Percentiles rank a stretch among this genome's conserved stretches.
These are phyloP conservation scores for Spodoptera littoralis DNA, from an alignment of 2,888 invertebrate genomes.

Conservation along the genomic window DNA sequence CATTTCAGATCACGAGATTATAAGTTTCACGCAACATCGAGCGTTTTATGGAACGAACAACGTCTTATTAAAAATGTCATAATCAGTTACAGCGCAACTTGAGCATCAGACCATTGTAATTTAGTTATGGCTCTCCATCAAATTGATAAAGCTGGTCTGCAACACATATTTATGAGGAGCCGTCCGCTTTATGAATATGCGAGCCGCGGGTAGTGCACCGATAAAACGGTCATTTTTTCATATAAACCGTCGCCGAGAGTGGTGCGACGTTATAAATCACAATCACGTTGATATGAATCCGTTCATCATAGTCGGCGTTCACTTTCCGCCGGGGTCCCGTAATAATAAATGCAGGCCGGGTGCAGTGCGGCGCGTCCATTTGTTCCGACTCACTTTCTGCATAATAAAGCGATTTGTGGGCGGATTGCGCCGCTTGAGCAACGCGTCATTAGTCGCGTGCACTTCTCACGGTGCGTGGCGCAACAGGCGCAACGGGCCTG, in stretches of 20 bases:
- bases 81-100: constrained; percentile 47
- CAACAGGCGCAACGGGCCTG: constrained; percentile 66
- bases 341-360: constrained; percentile 61
- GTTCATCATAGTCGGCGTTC: constrained; percentile 59
- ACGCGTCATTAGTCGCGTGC: constrained; percentile 68
- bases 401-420: constrained; percentile 77
- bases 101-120: constrained; percentile 48
- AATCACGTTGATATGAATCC: constrained; percentile 69
- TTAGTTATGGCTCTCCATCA: constrained; percentile 59
- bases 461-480: constrained; percentile 62
- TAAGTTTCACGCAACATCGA: constrained; percentile 43
- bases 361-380: constrained; percentile 63
- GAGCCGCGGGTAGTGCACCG: constrained; percentile 65
- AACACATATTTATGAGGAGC: constrained; percentile 74
- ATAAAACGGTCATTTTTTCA: constrained; percentile 80
- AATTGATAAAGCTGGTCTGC: constrained; percentile 61
- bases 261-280: constrained; percentile 66
- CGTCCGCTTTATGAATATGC: constrained; percentile 82
- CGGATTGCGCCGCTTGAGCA: constrained; percentile 65
- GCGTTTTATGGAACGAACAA: constrained; percentile 30
- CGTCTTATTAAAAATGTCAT: constrained; percentile 49
- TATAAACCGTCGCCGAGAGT: constrained; percentile 51
- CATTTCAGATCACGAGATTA: constrained; percentile 50
- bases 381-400: constrained; percentile 74
- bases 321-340: constrained; percentile 65